A percentile compares a stretch with the other conserved stretches of the same genome.
Conservation (phyloP, 2,888 invertebrate genomes). For the Dryocosmus kuriphilus region DNA sequence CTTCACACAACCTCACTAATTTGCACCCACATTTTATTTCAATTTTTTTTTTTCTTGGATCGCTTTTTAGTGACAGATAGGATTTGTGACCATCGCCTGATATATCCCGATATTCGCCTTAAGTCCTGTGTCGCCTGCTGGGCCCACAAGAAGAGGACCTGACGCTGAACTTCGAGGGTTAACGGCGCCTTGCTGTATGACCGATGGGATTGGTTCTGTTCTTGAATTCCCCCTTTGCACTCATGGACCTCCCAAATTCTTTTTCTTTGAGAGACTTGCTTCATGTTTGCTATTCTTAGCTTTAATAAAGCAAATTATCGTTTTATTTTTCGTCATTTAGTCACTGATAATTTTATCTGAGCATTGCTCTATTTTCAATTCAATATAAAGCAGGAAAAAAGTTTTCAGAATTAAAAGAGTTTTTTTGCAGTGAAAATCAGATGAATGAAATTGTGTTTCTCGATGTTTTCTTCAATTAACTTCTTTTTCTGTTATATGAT, state of each 20-base stretch:
- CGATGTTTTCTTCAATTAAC: not conserved
- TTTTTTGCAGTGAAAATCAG: no score
- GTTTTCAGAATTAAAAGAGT: not conserved
- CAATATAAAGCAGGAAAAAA: no score
- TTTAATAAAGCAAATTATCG: conserved; percentile 1
- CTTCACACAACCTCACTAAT: conserved; percentile 8
- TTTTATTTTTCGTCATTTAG: not conserved
- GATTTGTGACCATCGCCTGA: conserved; percentile 72
- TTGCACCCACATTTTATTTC: not conserved
- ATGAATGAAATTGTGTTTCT: not conserved
- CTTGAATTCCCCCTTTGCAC: not conserved
- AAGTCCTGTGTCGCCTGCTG: conserved; percentile 64
- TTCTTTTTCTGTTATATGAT: not conserved
- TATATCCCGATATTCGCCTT: conserved; percentile 70
- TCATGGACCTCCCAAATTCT: conserved; percentile 1
- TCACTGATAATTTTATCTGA: not conserved
- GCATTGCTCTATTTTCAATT: no score
- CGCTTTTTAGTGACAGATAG: conserved; percentile 34
- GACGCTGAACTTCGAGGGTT: conserved; percentile 41
- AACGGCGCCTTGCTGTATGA: conserved; percentile 29
- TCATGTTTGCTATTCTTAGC: conserved; percentile 2
- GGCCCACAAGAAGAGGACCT: conserved; percentile 59
- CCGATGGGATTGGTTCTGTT: conserved; percentile 17
- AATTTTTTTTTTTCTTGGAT: not conserved
- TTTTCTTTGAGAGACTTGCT: not conserved